These are phyloP conservation scores for Dolichopus griseipennis DNA, from an alignment of 2,888 invertebrate species.

Conservation along the genomic window DNA sequence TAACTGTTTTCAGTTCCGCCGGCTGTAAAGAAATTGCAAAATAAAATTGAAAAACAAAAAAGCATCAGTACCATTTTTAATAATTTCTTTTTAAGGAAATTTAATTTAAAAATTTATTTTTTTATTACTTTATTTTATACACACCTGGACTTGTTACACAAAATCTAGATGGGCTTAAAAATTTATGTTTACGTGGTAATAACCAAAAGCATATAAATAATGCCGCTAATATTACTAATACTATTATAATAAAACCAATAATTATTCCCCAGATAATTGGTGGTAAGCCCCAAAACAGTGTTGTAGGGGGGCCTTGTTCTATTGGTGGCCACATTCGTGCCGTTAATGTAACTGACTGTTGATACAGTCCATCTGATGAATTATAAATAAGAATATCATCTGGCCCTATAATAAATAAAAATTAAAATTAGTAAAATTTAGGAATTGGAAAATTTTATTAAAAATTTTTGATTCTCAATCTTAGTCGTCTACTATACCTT, in stretches of 20 bases:
- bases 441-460: background rate
- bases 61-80: too few relatives aligned
- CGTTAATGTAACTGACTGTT: constrained; percentile 38
- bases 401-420: constrained; percentile 20
- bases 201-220: constrained; percentile 25
- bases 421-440: background rate
- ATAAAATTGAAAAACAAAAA: background rate
- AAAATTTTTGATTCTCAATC: background rate
- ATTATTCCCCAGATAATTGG: constrained; percentile 24
- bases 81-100: background rate
- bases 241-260: constrained; percentile 21
- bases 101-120: background rate
- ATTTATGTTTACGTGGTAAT: constrained; percentile 23
- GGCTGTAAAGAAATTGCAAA: background rate
- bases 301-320: constrained; percentile 23
- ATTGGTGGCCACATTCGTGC: constrained; percentile 36
- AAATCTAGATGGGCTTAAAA: constrained; percentile 22
- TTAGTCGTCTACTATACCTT: too few relatives aligned
- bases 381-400: constrained; percentile 24
- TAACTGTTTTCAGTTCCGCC: background rate
- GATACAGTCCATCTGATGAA: constrained; percentile 29
- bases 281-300: constrained; percentile 25
- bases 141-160: constrained; percentile 21
- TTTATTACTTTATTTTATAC: background rate
- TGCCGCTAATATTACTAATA: constrained; percentile 20